These are phyloP conservation scores for Zoroaster sp. DNA, from an alignment of 53 echinoderm and acorn worm species.

Conservation along the genomic window DNA sequence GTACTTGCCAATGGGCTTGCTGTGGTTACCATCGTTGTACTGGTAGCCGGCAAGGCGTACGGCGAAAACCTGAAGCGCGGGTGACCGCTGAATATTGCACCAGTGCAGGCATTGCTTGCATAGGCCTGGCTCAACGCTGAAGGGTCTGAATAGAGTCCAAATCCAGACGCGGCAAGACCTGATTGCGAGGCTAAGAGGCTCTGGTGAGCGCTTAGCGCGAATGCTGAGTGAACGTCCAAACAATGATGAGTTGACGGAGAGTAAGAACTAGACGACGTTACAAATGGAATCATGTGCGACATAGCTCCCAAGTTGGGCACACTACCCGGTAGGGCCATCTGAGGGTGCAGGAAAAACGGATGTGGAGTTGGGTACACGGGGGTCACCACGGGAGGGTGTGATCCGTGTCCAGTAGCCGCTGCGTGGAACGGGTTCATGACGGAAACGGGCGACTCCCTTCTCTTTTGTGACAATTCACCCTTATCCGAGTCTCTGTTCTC, in stretches of 20 bases:
- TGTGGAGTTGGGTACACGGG: constrained; percentile 90
- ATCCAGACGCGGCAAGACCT: constrained; percentile 62
- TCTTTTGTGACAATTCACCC: constrained; percentile 4
- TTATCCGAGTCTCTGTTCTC: constrained; percentile 52
- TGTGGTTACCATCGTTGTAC: constrained; percentile 85
- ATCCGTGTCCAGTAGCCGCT: constrained; percentile 38
- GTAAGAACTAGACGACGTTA: constrained; percentile 65
- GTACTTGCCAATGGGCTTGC: constrained; percentile 81
- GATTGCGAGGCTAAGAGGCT: constrained; percentile 67
- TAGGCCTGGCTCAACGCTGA: constrained; percentile 84
- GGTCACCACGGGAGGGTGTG: constrained; percentile 85
- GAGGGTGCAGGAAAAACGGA: constrained; percentile 87
- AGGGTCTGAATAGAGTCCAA: constrained; percentile 84
- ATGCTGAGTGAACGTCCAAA: constrained; percentile 42
- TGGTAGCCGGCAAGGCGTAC: constrained; percentile 82
- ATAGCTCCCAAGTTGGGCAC: constrained; percentile 78
- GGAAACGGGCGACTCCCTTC: constrained; percentile 23
- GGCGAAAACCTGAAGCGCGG: constrained; percentile 93
- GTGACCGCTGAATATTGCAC: constrained; percentile 97
- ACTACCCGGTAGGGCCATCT: constrained; percentile 71
- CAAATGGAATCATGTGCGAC: constrained; percentile 85
- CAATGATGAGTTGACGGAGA: constrained; percentile 42
- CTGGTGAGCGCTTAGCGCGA: constrained; percentile 61
- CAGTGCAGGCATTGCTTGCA: constrained; percentile 85
- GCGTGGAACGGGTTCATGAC: constrained; percentile 75